phyloP scores from a whole-genome alignment of 2,888 invertebrate genomes.

The Stegophylla sp. region DNA sequence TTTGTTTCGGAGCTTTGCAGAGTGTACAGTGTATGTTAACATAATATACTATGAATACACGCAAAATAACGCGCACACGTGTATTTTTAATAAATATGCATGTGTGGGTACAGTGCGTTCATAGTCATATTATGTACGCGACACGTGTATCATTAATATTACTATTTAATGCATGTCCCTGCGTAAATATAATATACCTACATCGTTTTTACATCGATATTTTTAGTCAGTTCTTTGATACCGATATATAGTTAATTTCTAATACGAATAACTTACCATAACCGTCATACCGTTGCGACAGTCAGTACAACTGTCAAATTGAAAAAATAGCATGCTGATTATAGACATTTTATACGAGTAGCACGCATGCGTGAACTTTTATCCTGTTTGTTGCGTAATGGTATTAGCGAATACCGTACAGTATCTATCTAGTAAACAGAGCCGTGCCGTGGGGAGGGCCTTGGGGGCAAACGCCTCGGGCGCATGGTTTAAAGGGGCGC shows the following conservation, averaged over 20 bases:
- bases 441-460: too few species aligned
- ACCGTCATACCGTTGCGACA: too few species aligned
- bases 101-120: constrained; percentile 1
- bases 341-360: not conserved
- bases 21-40: not conserved
- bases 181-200: not conserved
- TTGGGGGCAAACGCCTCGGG: too few species aligned
- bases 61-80: not conserved
- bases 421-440: not conserved
- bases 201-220: too few species aligned
- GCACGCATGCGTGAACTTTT: not conserved
- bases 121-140: not conserved
- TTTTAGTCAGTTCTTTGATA: too few species aligned
- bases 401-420: not conserved
- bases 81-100: too few species aligned
- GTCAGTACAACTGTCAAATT: not conserved
- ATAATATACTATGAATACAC: not conserved
- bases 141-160: too few species aligned
- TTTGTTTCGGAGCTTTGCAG: constrained; percentile 51
- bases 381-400: not conserved
- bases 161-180: not conserved
- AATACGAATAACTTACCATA: too few species aligned
- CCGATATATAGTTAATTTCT: too few species aligned
- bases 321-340: constrained; percentile 1
- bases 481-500: too few species aligned